These are phyloP conservation scores for Leptura quadrifasciata DNA, from an alignment of 2,888 invertebrate species.

Conservation along the genomic window DNA sequence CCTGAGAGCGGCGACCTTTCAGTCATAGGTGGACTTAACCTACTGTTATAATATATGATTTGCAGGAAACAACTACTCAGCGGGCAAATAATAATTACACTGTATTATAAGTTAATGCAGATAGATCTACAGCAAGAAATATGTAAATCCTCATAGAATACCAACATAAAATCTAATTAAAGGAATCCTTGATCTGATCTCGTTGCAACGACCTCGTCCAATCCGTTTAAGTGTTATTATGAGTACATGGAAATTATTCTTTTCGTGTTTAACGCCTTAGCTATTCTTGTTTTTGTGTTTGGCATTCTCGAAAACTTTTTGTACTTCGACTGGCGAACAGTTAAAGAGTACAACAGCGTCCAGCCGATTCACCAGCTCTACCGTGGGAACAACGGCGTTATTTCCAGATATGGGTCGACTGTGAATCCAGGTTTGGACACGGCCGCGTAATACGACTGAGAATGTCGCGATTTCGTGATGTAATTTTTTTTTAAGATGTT, in stretches of 20 bases:
- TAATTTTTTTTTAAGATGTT: constrained; percentile 15
- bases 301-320: neutral
- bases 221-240: too few species aligned
- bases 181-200: neutral
- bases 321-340: constrained; percentile 9
- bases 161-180: too few species aligned
- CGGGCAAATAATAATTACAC: too few species aligned
- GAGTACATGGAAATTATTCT: neutral
- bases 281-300: constrained; percentile 4
- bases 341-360: constrained; percentile 14
- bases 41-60: too few species aligned
- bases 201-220: too few species aligned
- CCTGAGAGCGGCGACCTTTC: too few species aligned
- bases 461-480: neutral
- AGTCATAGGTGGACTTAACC: too few species aligned
- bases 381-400: constrained; percentile 30
- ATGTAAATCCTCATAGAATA: too few species aligned
- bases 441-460: neutral
- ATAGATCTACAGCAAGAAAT: too few species aligned
- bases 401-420: constrained; percentile 24
- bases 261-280: constrained; percentile 4
- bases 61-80: too few species aligned
- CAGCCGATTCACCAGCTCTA: constrained; percentile 4
- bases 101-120: too few species aligned
- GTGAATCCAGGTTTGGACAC: constrained; percentile 11